These are phyloP conservation scores for Acropora tenuis DNA, from an alignment of 64 coral and sea anemone species.

Conservation along the genomic window DNA sequence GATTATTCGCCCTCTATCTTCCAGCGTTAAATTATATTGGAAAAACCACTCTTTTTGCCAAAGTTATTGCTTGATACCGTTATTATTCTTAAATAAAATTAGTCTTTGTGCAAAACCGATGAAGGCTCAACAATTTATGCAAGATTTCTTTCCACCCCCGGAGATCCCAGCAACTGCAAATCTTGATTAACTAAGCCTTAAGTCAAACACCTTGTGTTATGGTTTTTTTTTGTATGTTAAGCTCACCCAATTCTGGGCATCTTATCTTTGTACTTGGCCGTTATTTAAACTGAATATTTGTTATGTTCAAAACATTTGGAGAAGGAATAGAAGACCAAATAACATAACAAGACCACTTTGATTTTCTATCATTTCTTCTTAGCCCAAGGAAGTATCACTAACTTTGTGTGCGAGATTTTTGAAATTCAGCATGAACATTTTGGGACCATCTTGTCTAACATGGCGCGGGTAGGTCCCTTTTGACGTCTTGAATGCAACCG, in stretches of 20 bases:
- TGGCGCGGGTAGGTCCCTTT: conserved; percentile 79
- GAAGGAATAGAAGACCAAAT: no score
- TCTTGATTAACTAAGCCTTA: neutral
- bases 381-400: conserved; percentile 95
- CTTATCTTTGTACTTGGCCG: no score
- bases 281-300: no score
- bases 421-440: conserved; percentile 93
- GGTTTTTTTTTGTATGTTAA: no score
- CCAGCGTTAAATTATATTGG: no score
- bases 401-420: conserved; percentile 87
- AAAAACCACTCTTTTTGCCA: neutral
- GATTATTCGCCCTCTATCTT: no score
- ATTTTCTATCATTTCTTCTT: conserved; percentile 19
- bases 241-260: no score
- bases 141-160: neutral
- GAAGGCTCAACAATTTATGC: no score
- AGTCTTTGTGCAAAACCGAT: no score
- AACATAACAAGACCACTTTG: neutral
- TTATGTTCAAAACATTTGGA: no score
- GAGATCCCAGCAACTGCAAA: neutral
- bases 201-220: no score
- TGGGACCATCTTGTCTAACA: conserved; percentile 91
- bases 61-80: neutral
- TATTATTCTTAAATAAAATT: neutral
- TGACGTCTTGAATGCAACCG: no score